Conservation (phyloP, 2,113 vertebrate species). For the Platysternon megacephalum region DNA sequence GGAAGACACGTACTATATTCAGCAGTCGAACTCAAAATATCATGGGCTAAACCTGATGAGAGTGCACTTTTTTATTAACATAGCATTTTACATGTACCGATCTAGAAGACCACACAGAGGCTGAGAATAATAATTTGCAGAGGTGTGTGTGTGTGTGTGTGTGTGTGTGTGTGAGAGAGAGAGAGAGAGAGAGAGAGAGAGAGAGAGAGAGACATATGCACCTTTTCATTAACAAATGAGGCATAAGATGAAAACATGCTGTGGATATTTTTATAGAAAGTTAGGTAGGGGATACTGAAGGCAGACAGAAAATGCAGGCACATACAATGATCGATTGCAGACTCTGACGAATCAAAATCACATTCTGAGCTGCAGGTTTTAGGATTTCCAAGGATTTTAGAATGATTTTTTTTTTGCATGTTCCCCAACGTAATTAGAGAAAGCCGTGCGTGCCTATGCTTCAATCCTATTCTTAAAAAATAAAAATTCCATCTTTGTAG, state of each 20-base stretch:
- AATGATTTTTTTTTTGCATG: not conserved
- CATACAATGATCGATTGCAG: not conserved
- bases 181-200: too few relatives aligned
- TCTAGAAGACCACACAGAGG: not conserved
- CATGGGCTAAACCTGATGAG: not conserved
- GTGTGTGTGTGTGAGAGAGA: too few relatives aligned
- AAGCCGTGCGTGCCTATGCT: not conserved
- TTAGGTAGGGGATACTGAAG: not conserved
- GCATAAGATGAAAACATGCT: not conserved
- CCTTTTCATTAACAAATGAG: not conserved
- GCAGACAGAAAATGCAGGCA: not conserved
- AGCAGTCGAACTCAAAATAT: not conserved
- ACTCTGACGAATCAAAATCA: not conserved
- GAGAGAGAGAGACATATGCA: not conserved
- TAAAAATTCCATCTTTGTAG: not conserved
- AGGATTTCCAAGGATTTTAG: not conserved
- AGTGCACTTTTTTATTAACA: not conserved
- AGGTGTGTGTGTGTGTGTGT: not conserved
- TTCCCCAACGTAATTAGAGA: fast-evolving
- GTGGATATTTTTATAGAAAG: not conserved
- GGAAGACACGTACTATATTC: not conserved
- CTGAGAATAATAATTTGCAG: not conserved
- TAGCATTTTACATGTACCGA: not conserved
- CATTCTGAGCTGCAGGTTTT: not conserved
- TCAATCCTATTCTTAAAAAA: not conserved